Percentiles rank a stretch among this genome's conserved stretches.
phyloP scores from a whole-genome alignment of 2,113 vertebrate species.

The Amphilophus citrinellus region DNA sequence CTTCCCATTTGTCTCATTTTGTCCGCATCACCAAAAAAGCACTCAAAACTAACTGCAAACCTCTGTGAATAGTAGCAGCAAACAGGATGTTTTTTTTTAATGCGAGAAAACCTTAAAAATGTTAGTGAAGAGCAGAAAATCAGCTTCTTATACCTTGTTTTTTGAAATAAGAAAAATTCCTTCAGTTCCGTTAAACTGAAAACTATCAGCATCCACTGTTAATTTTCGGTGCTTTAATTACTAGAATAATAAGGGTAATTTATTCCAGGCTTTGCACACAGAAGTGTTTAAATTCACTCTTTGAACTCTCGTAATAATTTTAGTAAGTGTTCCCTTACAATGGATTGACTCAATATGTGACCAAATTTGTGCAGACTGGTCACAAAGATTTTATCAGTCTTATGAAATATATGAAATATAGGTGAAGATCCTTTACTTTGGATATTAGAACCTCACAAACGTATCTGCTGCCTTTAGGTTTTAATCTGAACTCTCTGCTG shows the following conservation, averaged over 20 bases:
- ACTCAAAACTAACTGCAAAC: constrained; percentile 11
- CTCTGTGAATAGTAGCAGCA: not conserved
- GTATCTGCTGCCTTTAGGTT: constrained; percentile 2
- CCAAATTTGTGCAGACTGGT: constrained; percentile 24
- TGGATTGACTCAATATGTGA: constrained; percentile 21
- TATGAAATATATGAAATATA: constrained; percentile 21
- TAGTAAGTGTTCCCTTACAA: constrained; percentile 18
- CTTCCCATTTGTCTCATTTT: not conserved
- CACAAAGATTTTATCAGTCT: not conserved
- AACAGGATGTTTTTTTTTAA: not conserved
- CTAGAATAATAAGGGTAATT: constrained; percentile 50
- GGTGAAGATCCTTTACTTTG: not conserved
- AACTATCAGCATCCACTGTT: constrained; percentile 6
- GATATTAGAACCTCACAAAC: constrained; percentile 4
- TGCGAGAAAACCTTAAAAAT: not conserved
- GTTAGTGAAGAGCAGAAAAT: not conserved
- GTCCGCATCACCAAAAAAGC: not conserved
- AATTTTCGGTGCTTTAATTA: constrained; percentile 23
- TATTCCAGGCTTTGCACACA: constrained; percentile 36
- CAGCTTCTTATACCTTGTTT: not conserved
- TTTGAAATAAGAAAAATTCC: not conserved
- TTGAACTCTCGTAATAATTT: constrained; percentile 57
- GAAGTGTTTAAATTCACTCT: constrained; percentile 40
- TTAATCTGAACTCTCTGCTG: constrained; percentile 22
- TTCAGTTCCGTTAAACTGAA: not conserved